These are phyloP conservation scores for Tetramorium alpestre DNA, from an alignment of 1,140 invertebrate species.

Conservation along the genomic window DNA sequence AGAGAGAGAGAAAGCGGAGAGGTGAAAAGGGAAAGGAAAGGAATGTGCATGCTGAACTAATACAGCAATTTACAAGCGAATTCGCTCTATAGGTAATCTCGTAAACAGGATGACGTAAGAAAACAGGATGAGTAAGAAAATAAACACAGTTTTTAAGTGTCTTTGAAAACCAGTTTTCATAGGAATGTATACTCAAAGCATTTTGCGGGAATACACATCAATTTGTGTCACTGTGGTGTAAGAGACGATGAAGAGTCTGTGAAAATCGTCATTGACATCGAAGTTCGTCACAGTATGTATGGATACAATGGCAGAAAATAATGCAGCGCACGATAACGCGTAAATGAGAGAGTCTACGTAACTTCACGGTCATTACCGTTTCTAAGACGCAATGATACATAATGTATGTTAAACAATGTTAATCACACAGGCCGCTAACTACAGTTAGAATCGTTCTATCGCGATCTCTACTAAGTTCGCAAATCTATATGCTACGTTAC, in stretches of 20 bases:
- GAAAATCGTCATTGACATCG: not conserved
- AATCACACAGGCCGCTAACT: constrained; percentile 70
- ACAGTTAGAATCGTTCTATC: not conserved
- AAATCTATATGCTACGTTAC: not conserved
- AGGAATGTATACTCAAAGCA: not conserved
- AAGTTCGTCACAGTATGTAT: not conserved
- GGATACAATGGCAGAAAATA: not conserved
- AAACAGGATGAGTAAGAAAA: not conserved
- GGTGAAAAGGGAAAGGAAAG: too few relatives aligned
- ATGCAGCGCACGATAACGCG: not conserved
- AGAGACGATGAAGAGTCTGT: not conserved
- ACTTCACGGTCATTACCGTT: constrained; percentile 39
- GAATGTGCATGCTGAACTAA: not conserved
- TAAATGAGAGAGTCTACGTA: not conserved
- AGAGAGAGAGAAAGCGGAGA: not conserved
- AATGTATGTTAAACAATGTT: constrained; percentile 73
- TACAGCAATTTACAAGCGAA: not conserved
- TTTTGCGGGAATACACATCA: not conserved
- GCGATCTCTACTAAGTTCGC: not conserved
- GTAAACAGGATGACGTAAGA: not conserved
- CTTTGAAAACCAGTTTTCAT: not conserved
- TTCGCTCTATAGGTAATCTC: not conserved
- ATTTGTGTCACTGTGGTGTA: not conserved
- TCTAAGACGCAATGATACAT: constrained; percentile 56
- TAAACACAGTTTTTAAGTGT: not conserved